Evolutionary conservation across 2,113 vertebrate genomes (phyloP), one percentile per base, ranked within the genome.

Genomic region (Trachemys scripta): DNA sequence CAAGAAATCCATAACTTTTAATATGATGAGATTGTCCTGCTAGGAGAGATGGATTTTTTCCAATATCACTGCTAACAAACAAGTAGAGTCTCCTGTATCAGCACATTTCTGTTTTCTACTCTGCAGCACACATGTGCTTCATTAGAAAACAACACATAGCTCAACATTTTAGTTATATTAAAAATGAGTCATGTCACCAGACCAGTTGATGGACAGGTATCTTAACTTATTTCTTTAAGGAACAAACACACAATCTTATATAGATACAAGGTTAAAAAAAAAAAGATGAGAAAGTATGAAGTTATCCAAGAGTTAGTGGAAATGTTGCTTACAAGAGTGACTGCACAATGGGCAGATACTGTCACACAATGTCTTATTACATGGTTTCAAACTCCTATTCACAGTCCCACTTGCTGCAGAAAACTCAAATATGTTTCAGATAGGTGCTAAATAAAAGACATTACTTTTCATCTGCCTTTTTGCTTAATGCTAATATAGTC

Each of bases 21-120:
- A 99, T 99, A 99, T 99, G 99, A 99, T 99, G 99, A 99, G 99
- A 99, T 99, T 99, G 99, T 99, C 99, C 98, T 99, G 98, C 98
- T 99, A 98, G 98, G 98, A 98, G 98, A 99, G 99, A 99, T 99
- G 99, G 99, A 99, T 99, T 99, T 99, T 98, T 98, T 98, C 97
- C 98, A 98, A 98, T 99, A 98, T 98, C 98, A 97, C 97, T 98
- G 98, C 99, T 99, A 99, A 99, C 99, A 99, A 99, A 99, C 98
- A 99, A 98, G 98, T 97, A 84, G 96, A 98, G 98, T 97, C 98
- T 98, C 98, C 98, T 98, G 97, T 96, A 96, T 98, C 98, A 98
- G 97, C 97, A 98, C 92, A 98, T 98, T 98, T 98, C 97, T 97
- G 93, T 97, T 97, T 88, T 96, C 97, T 97, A 93, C 90, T 96